phyloP scores from a whole-genome alignment of 2,797 vertebrate genomes.

The Eulemur albifrons region DNA sequence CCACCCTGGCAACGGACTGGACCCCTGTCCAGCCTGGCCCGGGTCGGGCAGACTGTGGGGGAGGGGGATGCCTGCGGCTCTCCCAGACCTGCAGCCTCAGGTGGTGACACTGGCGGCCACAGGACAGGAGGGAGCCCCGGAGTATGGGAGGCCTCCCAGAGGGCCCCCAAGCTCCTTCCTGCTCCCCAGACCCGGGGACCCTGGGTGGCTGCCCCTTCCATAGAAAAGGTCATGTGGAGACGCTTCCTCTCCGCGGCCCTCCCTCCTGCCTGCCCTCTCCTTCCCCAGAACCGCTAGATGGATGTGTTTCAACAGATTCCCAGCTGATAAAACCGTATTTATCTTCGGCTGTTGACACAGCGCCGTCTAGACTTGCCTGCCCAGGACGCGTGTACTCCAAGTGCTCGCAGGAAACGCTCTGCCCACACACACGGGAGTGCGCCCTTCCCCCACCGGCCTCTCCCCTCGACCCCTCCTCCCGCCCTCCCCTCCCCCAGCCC shows the following conservation, averaged over 20 bases:
- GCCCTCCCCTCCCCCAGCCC: conserved; percentile 73
- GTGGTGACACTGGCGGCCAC: not conserved
- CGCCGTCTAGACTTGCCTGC: conserved; percentile 88
- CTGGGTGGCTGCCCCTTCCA: not conserved
- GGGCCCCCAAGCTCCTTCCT: too few relatives aligned
- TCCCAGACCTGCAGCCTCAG: not conserved
- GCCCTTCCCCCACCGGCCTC: conserved; percentile 34
- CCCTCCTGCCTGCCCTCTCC: conserved; percentile 26
- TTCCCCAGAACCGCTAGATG: conserved; percentile 86
- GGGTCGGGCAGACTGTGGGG: fast-evolving
- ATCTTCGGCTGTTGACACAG: conserved; percentile 87
- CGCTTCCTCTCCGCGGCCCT: not conserved
- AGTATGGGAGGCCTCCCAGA: not conserved
- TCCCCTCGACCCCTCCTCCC: not conserved
- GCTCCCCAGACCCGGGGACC: too few relatives aligned
- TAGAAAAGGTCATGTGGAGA: not conserved
- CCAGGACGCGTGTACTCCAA: conserved; percentile 74
- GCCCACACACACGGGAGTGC: conserved; percentile 80
- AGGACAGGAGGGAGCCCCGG: not conserved
- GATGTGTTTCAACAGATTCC: conserved; percentile 88
- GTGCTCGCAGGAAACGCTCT: conserved; percentile 83
- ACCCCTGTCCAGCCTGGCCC: not conserved
- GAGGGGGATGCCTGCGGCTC: not conserved
- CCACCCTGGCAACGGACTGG: not conserved
- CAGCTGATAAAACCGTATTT: conserved; percentile 87